phyloP scores from a whole-genome alignment of 2,113 vertebrate genomes.

The Archilochus colubris region DNA sequence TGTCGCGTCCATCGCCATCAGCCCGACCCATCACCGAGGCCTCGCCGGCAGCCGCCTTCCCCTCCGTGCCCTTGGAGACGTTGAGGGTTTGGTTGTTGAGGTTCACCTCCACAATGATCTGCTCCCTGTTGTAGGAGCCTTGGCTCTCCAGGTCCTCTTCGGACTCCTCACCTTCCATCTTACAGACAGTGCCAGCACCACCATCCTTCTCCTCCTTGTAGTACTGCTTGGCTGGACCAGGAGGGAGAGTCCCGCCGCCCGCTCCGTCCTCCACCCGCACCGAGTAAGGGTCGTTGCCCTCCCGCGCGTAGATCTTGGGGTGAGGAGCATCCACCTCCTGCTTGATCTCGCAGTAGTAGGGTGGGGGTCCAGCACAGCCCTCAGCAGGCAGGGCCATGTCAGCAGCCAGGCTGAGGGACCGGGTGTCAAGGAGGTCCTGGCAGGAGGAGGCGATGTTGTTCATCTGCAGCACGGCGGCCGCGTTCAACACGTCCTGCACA shows the following conservation, averaged over 20 bases:
- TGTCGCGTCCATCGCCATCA: conserved; percentile 21
- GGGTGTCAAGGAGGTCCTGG: conserved; percentile 88
- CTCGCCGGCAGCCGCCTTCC: conserved; percentile 71
- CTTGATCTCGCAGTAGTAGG: conserved; percentile 90
- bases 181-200: conserved; percentile 70
- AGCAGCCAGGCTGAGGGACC: conserved; percentile 79
- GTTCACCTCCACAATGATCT: conserved; percentile 98
- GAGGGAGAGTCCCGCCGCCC: conserved; percentile 12
- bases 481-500: conserved; percentile 89
- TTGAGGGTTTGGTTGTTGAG: conserved; percentile 98
- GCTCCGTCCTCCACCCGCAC: conserved; percentile 85
- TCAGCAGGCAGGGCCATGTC: conserved; percentile 81
- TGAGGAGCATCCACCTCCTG: conserved; percentile 85
- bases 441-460: conserved; percentile 91
- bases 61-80: conserved; percentile 90
- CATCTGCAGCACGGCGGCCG: conserved; percentile 91
- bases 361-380: conserved; percentile 46
- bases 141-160: conserved; percentile 78
- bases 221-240: conserved; percentile 80
- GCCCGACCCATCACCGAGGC: conserved; percentile 62
- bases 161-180: conserved; percentile 79
- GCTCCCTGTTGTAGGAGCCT: conserved; percentile 85
- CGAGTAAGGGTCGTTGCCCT: conserved; percentile 85
- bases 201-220: conserved; percentile 86
- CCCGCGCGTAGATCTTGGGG: conserved; percentile 85